Conservation (phyloP, 2,888 invertebrate species). For the Drosophila mimica region DNA sequence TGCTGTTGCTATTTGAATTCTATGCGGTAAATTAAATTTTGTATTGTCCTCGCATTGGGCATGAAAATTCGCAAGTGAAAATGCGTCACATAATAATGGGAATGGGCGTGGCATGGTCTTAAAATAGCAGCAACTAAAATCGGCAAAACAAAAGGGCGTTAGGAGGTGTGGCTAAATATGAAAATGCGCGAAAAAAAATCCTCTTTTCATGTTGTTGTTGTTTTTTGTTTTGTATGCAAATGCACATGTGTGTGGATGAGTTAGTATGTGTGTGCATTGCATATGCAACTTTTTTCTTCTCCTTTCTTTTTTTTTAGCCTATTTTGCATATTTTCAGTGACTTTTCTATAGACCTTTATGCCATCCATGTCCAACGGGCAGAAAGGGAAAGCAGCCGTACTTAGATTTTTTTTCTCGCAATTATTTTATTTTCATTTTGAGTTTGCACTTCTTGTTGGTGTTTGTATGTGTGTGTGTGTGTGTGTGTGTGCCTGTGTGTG, state of each 20-base stretch:
- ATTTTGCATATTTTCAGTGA: conserved; percentile 65
- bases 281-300: conserved; percentile 57
- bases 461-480: conserved; percentile 7
- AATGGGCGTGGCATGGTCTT: conserved; percentile 30
- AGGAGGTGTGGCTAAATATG: conserved; percentile 50
- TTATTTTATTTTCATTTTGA: conserved; percentile 63
- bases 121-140: conserved; percentile 51
- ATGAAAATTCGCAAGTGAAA: conserved; percentile 60
- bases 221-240: conserved; percentile 22
- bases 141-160: conserved; percentile 43
- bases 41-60: conserved; percentile 61
- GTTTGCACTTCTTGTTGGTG: conserved; percentile 21
- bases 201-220: background rate
- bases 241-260: conserved; percentile 23
- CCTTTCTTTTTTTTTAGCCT: conserved; percentile 55
- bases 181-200: conserved; percentile 46
- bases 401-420: conserved; percentile 40
- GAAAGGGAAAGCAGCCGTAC: conserved; percentile 56
- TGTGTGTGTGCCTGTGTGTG: conserved; percentile 13
- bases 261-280: conserved; percentile 35
- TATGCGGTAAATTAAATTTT: conserved; percentile 75
- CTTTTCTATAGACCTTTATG: conserved; percentile 32
- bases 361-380: conserved; percentile 27
- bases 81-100: conserved; percentile 36
- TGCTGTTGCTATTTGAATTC: conserved; percentile 53